Evolutionary conservation across 2,797 vertebrate genomes (phyloP).

Genomic region (Passerculus sandwichensis): DNA sequence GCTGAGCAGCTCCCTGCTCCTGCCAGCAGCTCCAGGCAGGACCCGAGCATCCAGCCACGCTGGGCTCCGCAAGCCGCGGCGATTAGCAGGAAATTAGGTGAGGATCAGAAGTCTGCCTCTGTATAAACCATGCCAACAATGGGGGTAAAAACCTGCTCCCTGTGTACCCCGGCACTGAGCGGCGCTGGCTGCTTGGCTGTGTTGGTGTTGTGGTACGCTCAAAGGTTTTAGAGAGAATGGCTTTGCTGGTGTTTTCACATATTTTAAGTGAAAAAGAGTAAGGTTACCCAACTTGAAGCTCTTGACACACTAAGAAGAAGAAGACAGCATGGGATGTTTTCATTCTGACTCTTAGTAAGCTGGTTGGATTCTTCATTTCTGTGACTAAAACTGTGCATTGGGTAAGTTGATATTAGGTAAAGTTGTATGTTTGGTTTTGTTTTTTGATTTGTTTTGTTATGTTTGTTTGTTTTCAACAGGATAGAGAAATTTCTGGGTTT

Average conservation of each 20-base stretch:
- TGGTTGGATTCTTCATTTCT: constrained; percentile 23
- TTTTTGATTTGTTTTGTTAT: background rate
- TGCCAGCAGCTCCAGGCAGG: background rate
- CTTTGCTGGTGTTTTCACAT: background rate
- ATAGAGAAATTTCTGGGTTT: background rate
- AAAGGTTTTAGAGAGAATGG: background rate
- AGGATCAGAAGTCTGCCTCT: background rate
- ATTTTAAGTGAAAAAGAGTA: background rate
- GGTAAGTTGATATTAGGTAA: background rate
- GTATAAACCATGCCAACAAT: background rate
- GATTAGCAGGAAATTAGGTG: background rate
- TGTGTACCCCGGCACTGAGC: background rate
- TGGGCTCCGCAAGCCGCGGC: background rate
- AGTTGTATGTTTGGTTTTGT: background rate
- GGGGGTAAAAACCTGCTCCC: background rate
- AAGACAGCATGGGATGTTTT: background rate
- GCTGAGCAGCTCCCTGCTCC: constrained; percentile 7
- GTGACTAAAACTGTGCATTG: background rate
- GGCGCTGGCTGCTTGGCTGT: background rate
- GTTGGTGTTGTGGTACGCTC: background rate
- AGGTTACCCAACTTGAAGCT: background rate
- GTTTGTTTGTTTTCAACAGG: background rate
- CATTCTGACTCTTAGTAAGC: constrained; percentile 1
- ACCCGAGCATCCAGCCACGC: rapidly evolving
- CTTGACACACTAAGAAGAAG: background rate